These are phyloP conservation scores for Bathynomus jamesi DNA, from an alignment of 1,140 invertebrate species.

Conservation along the genomic window DNA sequence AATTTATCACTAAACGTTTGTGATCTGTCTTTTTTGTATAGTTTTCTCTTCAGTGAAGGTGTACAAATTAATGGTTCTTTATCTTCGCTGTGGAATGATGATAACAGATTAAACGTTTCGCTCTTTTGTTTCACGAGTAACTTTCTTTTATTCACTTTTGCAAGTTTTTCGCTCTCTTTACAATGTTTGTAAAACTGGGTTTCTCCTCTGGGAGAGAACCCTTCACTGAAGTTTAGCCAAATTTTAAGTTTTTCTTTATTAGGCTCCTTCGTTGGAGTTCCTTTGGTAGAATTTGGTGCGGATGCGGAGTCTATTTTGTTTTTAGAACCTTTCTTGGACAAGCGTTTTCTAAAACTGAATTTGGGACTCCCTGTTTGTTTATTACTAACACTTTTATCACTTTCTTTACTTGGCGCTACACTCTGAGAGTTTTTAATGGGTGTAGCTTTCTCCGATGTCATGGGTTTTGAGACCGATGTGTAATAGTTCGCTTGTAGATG, in stretches of 20 bases:
- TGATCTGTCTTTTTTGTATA: not conserved
- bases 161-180: not conserved
- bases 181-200: not conserved
- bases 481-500: too few relatives aligned
- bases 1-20: not conserved
- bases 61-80: not conserved
- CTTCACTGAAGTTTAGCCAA: not conserved
- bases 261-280: not conserved
- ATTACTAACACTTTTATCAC: too few relatives aligned
- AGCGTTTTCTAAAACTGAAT: not conserved
- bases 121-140: not conserved
- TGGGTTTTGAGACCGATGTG: not conserved
- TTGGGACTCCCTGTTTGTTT: not conserved
- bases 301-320: not conserved
- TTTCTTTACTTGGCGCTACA: not conserved
- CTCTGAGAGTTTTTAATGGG: not conserved
- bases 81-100: not conserved
- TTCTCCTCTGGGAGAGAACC: not conserved
- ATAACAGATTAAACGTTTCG: not conserved
- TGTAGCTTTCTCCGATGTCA: not conserved
- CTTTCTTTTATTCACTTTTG: not conserved
- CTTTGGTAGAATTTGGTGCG: not conserved
- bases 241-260: not conserved
- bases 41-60: not conserved
- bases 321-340: not conserved